Conservation (phyloP, 2,888 invertebrate species). For the Eupithecia centaureata region DNA sequence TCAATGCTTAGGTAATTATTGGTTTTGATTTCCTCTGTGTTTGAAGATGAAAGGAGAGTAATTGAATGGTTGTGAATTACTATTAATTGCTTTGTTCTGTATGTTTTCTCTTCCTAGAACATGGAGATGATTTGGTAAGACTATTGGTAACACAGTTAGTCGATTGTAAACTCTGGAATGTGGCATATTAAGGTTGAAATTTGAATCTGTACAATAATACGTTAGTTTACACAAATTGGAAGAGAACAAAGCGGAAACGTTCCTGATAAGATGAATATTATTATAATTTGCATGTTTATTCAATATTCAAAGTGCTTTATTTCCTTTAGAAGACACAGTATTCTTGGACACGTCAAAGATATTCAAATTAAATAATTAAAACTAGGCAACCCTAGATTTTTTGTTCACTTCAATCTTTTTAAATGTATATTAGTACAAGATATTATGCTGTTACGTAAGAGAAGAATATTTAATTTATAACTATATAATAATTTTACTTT, state of each 20-base stretch:
- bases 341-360: too few species aligned
- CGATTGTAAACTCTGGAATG: neutral
- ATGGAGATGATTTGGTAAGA: neutral
- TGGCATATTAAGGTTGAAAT: neutral
- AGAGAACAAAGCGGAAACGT: neutral
- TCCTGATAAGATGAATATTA: neutral
- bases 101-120: neutral
- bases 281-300: too few species aligned
- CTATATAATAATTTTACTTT: too few species aligned
- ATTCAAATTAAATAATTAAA: too few species aligned
- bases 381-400: too few species aligned
- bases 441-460: too few species aligned
- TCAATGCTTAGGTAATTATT: conserved; percentile 59
- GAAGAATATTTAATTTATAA: too few species aligned
- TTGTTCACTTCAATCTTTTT: too few species aligned
- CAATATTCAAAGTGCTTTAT: too few species aligned
- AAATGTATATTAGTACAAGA: too few species aligned
- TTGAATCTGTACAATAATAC: neutral
- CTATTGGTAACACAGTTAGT: neutral
- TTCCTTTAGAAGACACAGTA: too few species aligned
- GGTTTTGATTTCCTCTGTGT: conserved; percentile 49
- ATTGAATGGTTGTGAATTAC: conserved; percentile 21
- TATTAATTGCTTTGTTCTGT: conserved; percentile 8
- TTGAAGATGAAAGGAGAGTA: conserved; percentile 37
- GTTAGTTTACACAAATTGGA: neutral